Evolutionary conservation across 2,113 vertebrate genomes (phyloP), one percentile per base, ranked within the genome.

Genomic region (Cardinalis cardinalis): DNA sequence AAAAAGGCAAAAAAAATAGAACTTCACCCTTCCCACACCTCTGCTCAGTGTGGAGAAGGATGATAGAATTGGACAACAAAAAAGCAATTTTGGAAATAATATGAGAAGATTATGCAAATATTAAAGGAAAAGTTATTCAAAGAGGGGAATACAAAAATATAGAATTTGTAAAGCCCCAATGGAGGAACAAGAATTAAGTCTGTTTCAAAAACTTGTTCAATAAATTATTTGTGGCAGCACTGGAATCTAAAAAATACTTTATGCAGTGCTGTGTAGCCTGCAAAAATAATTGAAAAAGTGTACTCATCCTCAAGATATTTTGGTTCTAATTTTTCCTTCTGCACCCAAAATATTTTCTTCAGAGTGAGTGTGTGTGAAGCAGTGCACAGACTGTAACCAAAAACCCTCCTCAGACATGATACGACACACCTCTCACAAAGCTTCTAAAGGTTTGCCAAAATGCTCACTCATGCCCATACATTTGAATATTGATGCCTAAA

Each of bases 391-490:
- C 4, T 43, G 23, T 19, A 77, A 26, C 4, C 5, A 10, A 24
- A 48, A 74, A 19, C 14, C 15, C 2, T 61, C 4, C 51, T 64
- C 23, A 56, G 24, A 3, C 6, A 7, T 8, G 11, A 18, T n/a
- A 7, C 7, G 59, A 18, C 2, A 70, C 5, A 58, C 2, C 4
- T 34, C 14, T 10, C 12, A 44, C 1, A 51, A 5, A 58, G 1
- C 4, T 20, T n/a, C 8, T 31, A 36, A 9, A 73, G 60, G 2
- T 36, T 34, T 53, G 6, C 25, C 26, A 72, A 41, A 83, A 80
- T 9, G 3, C 3, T 28, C 13, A 4, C 3, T 65, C 18, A 21
- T 65, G 13, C 7, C 14, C 15, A 6, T 38, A 0, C 2, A 18
- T 84, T 8, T 7, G 12, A 63, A 16, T 24, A 18, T 9, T 34